Evolutionary conservation across 2,888 invertebrate species (phyloP), one percentile per base, ranked within the genome.

Genomic region (Ganaspis brasiliensis): DNA sequence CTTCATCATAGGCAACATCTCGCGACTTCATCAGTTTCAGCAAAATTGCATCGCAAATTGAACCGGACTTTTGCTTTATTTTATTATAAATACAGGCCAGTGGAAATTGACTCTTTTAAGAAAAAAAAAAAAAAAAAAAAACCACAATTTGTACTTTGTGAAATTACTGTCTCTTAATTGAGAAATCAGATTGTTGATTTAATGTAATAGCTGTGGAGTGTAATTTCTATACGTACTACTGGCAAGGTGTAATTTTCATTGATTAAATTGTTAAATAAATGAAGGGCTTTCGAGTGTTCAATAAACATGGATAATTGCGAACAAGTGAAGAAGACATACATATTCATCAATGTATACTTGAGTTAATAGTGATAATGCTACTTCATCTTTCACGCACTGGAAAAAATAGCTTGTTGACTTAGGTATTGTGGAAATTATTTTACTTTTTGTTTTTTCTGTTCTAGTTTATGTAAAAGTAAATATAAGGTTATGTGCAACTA

Each of bases 1-100:
- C 90, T 90, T 90, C 89, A 89, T 89, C 89, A 82, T 82, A 84
- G 74, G 73, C 73, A 45, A 61, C 71, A 73, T 77, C 74, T 52
- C 59, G 59, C 45, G 59, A 73, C 45, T 56, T 12, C 59, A 31
- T 24, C 37, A 24, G 26, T 19, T 72, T 49, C 55, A 10, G 10
- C 52, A 55, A 55, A 72, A 72, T 31, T 72, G 45, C 52, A 19
- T 37, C 61, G 12, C 37, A 61, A 61, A 61, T 37, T 61, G 10
- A 61, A 61, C 31, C 31, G 6, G 31, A 31, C 6, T 31, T 31
- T 31, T 31, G 31, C 31, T 6, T 2, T 6, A 31, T 6, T 31
- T 31, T n/a, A n/a, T n/a, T n/a, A n/a, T n/a, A n/a, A n/a, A n/a
- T n/a, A n/a, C n/a, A n/a, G n/a, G n/a, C 31, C 31, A 31, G 3